Evolutionary conservation across 2,113 vertebrate genomes (phyloP).

Genomic region (Ciconia boyciana): DNA sequence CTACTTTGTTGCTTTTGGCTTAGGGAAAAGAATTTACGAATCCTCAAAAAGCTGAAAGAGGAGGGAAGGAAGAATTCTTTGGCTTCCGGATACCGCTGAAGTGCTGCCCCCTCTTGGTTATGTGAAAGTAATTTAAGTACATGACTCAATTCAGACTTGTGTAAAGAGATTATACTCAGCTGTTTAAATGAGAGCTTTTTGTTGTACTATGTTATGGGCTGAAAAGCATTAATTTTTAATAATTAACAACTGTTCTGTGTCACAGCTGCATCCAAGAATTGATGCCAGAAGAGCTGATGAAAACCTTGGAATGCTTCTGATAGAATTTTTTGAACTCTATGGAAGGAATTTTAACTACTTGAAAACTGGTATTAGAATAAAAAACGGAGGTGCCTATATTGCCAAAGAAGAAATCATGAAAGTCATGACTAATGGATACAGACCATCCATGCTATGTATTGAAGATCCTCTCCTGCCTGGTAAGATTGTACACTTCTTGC

Average conservation of each 20-base stretch:
- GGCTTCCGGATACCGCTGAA: background rate
- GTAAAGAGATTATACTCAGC: background rate
- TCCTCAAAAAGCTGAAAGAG: background rate
- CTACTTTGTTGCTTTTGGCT: background rate
- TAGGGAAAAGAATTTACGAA: background rate
- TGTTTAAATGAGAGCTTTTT: background rate
- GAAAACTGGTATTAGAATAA: slow-evolving; percentile 98
- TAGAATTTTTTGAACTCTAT: slow-evolving; percentile 98
- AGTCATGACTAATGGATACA: slow-evolving; percentile 92
- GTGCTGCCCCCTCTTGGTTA: slow-evolving; percentile 52
- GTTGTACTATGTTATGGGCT: background rate
- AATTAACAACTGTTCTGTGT: background rate
- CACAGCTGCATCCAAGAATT: slow-evolving; percentile 91
- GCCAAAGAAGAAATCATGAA: slow-evolving; percentile 98
- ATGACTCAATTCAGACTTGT: background rate
- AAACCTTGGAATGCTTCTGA: slow-evolving; percentile 96
- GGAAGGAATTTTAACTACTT: slow-evolving; percentile 99
- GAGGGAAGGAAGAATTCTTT: background rate
- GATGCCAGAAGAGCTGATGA: slow-evolving; percentile 90
- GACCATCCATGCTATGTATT: slow-evolving; percentile 97
- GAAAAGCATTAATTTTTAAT: background rate
- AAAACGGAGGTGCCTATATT: slow-evolving; percentile 95
- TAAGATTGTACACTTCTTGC: slow-evolving; percentile 57
- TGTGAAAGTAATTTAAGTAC: background rate
- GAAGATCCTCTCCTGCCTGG: slow-evolving; percentile 97